Evolutionary conservation across 2,113 vertebrate genomes (phyloP), one percentile per base, ranked within the genome.

Genomic region (Gracilinanus agilis): DNA sequence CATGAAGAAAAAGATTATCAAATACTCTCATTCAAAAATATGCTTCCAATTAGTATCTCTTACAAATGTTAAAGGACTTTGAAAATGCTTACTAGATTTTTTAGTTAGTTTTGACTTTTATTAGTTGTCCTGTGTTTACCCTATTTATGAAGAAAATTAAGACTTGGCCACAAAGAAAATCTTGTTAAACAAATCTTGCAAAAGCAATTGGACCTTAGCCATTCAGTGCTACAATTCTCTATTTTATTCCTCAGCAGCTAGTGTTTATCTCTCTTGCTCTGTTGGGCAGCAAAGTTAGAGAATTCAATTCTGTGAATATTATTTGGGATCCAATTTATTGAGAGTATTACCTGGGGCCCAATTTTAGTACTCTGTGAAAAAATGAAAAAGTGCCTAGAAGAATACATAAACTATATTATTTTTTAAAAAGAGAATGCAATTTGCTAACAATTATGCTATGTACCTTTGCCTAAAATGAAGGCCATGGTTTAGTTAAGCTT

Each of bases 181-280:
- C 27, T 89, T 56, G 40, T 58, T 96, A 95, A 96, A 92, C 53
- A 96, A 95, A 96, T 61, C 23, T 92, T 95, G 95, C 93, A 94
- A 96, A 94, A 95, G 54, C 44, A 96, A 92, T 88, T 94, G 83
- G 92, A 94, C 91, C 90, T 44, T 88, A 92, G 90, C 89, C 89
- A 83, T 93, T 96, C 56, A 54, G 23, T 94, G 89, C 24, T 92
- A 34, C 44, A 90, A 24, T 95, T 90, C 90, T 90, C 89, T 91
- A 91, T 92, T 96, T 94, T 96, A 93, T 94, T 97, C 96, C 92
- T 96, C 88, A 95, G 91, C 54, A 92, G 58, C 90, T 95, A 94
- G 58, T 92, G 58, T 92, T 96, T 94, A 88, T 93, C 54, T 96
- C 24, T 95, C 75, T 91, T 11, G 0, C 90, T 96, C 93, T 96